Percentiles rank a stretch among this genome's conserved stretches.
phyloP scores from a whole-genome alignment of 2,113 vertebrate species.

The Erythrocercus mccallii region DNA sequence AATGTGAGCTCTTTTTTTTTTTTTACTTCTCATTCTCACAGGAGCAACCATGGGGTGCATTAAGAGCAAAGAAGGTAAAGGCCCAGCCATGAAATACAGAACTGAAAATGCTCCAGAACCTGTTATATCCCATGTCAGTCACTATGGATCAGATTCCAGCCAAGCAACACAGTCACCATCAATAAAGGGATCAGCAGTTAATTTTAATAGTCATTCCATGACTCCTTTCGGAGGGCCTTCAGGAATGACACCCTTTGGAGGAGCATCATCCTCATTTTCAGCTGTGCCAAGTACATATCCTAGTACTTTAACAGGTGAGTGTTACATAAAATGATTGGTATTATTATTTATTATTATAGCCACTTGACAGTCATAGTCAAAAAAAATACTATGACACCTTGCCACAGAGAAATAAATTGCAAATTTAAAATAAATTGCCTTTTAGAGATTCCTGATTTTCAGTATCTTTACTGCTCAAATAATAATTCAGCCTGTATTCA shows the following conservation, averaged over 20 bases:
- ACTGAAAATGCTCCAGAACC: conserved; percentile 80
- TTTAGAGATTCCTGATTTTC: background rate
- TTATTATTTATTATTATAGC: background rate
- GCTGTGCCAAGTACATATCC: conserved; percentile 86
- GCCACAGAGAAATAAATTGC: background rate
- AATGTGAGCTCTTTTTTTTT: background rate
- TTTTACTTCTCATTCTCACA: conserved; percentile 22
- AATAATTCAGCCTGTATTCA: background rate
- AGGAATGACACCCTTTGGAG: conserved; percentile 89
- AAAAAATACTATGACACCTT: background rate
- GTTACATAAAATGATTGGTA: background rate
- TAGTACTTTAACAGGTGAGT: conserved; percentile 84
- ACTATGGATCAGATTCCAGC: conserved; percentile 86
- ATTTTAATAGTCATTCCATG: conserved; percentile 83
- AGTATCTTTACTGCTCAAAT: background rate
- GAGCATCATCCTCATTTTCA: conserved; percentile 86
- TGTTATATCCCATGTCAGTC: conserved; percentile 72
- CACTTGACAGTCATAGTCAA: background rate
- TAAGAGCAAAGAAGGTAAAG: conserved; percentile 95
- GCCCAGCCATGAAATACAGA: conserved; percentile 85
- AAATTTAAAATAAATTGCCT: background rate
- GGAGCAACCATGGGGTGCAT: conserved; percentile 89
- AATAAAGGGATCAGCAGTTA: conserved; percentile 75
- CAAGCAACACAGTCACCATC: conserved; percentile 77
- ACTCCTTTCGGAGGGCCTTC: conserved; percentile 90